Evolutionary conservation across 2,797 vertebrate species (phyloP).

Genomic region (Myoxocephalus aenaeus): DNA sequence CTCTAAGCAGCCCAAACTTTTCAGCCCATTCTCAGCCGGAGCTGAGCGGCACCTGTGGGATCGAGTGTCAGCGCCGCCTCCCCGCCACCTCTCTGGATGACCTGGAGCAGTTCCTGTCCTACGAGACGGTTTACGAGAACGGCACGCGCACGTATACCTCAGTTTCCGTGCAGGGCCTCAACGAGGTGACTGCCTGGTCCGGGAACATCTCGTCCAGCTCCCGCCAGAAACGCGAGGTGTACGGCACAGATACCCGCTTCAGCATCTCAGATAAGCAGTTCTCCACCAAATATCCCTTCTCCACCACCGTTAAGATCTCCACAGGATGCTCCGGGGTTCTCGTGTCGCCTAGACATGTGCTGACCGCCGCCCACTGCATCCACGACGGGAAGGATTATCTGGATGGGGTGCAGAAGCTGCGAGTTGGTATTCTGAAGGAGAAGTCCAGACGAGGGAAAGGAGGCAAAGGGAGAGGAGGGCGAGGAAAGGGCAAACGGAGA

Average conservation of each 20-base stretch:
- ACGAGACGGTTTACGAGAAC: constrained; percentile 95
- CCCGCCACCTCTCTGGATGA: constrained; percentile 86
- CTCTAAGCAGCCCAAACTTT: constrained; percentile 88
- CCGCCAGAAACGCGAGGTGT: constrained; percentile 92
- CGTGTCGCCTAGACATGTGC: constrained; percentile 91
- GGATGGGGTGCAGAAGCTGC: constrained; percentile 88
- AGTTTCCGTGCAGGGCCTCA: constrained; percentile 75
- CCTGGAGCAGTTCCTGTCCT: constrained; percentile 92
- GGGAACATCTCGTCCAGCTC: constrained; percentile 56
- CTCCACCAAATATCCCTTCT: constrained; percentile 94
- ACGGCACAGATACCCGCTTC: constrained; percentile 94
- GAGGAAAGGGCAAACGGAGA: constrained; percentile 73
- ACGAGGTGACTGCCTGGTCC: constrained; percentile 50
- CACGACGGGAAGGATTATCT: constrained; percentile 94
- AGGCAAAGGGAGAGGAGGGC: constrained; percentile 74
- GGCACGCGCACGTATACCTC: constrained; percentile 92
- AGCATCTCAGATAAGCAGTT: constrained; percentile 93
- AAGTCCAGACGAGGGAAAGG: constrained; percentile 85
- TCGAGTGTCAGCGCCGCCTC: constrained; percentile 90
- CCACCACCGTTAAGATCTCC: constrained; percentile 94
- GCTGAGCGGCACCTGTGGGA: constrained; percentile 89
- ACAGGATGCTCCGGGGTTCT: constrained; percentile 95
- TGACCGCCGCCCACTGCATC: constrained; percentile 96
- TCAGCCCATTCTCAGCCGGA: constrained; percentile 84
- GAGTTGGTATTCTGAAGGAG: constrained; percentile 92